Evolutionary conservation across 2,113 vertebrate genomes (phyloP).

Genomic region (Hippotragus niger): DNA sequence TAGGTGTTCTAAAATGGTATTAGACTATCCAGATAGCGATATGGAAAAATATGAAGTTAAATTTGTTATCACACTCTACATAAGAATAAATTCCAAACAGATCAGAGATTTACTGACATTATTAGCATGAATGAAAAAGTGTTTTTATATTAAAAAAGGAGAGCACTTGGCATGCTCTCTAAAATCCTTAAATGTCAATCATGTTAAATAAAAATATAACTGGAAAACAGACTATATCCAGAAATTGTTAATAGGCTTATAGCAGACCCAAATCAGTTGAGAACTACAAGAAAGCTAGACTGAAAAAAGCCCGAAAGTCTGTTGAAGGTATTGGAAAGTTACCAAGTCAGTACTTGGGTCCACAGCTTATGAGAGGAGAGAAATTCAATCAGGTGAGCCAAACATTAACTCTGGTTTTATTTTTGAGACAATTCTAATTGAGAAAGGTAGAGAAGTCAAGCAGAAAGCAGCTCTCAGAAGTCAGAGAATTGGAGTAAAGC

Average conservation of each 20-base stretch:
- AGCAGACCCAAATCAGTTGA: background rate
- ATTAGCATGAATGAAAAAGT: background rate
- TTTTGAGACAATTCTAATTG: background rate
- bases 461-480: background rate
- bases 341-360: background rate
- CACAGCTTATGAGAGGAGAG: background rate
- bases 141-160: background rate
- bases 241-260: background rate
- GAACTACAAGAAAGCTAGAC: background rate
- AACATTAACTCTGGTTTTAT: background rate
- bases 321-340: background rate
- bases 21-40: background rate
- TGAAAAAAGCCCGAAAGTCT: background rate
- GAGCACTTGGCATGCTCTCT: background rate
- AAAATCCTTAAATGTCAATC: background rate
- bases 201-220: conserved; percentile 25
- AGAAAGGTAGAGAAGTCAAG: background rate
- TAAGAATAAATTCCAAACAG: background rate
- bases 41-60: conserved; percentile 5
- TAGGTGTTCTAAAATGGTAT: background rate
- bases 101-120: background rate
- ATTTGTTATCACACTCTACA: background rate
- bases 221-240: background rate
- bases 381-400: background rate
- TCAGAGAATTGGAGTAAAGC: background rate